Percentiles rank a stretch among this genome's conserved stretches.
phyloP scores from a whole-genome alignment of 2,888 invertebrate species.

The Criorhina ranunculi region DNA sequence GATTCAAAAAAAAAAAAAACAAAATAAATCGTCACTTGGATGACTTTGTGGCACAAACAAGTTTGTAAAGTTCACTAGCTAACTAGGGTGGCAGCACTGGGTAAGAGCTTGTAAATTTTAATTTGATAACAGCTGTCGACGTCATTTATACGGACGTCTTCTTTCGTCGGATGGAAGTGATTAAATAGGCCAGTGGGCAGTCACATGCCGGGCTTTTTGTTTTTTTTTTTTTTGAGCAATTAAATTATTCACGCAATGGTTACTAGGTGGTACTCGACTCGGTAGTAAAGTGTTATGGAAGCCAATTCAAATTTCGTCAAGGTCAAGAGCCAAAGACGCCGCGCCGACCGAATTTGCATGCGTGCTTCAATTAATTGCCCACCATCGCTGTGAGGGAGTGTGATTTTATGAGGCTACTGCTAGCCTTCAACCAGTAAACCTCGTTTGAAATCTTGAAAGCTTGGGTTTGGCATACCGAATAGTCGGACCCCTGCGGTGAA shows the following conservation, averaged over 20 bases:
- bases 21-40: background rate
- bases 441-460: too few species aligned
- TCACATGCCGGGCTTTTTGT: background rate
- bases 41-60: background rate
- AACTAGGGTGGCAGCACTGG: background rate
- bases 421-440: too few species aligned
- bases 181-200: background rate
- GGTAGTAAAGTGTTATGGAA: background rate
- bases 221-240: slow-evolving; percentile 7
- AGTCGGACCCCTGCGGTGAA: too few species aligned
- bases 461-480: too few species aligned
- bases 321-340: background rate
- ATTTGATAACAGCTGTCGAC: background rate
- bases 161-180: background rate
- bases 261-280: background rate
- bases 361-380: background rate
- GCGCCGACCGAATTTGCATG: background rate
- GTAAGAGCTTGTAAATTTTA: background rate
- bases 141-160: background rate
- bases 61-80: background rate
- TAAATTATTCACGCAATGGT: background rate
- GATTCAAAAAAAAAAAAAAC: background rate
- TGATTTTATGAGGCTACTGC: too few species aligned
- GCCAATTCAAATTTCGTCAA: background rate
- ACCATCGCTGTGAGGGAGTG: too few species aligned